Percentiles rank a stretch among this genome's conserved stretches.
Conservation (phyloP, 2,888 invertebrate genomes). For the Molorchus minor region DNA sequence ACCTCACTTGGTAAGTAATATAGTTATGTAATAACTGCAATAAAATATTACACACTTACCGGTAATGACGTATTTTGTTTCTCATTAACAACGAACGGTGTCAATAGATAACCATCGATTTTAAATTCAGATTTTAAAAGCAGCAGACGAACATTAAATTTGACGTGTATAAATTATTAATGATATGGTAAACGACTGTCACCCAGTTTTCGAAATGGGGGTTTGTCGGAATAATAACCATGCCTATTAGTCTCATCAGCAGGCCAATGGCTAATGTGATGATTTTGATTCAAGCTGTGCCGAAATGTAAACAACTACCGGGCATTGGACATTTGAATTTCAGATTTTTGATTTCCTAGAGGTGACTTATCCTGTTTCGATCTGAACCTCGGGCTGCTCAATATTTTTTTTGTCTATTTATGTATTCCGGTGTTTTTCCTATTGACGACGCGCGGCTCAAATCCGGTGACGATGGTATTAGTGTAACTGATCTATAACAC, state of each 20-base stretch:
- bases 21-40: too few relatives aligned
- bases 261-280: constrained; percentile 38
- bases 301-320: constrained; percentile 46
- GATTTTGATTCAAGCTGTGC: constrained; percentile 39
- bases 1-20: too few relatives aligned
- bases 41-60: too few relatives aligned
- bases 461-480: constrained; percentile 18
- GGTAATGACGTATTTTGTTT: constrained; percentile 3
- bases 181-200: constrained; percentile 49
- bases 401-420: constrained; percentile 25
- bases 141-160: constrained; percentile 36
- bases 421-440: constrained; percentile 25
- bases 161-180: constrained; percentile 50
- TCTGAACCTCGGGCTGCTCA: constrained; percentile 22
- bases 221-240: constrained; percentile 41
- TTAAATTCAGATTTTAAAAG: constrained; percentile 37
- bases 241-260: constrained; percentile 38
- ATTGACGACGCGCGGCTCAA: constrained; percentile 13
- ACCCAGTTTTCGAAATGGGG: constrained; percentile 48
- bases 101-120: constrained; percentile 40
- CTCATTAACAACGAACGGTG: constrained; percentile 34
- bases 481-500: constrained; percentile 27
- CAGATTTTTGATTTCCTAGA: constrained; percentile 33
- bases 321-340: constrained; percentile 39
- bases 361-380: constrained; percentile 30